Evolutionary conservation across 2,113 vertebrate species (phyloP), one percentile per base, ranked within the genome.

Genomic region (Piliocolobus tephrosceles): DNA sequence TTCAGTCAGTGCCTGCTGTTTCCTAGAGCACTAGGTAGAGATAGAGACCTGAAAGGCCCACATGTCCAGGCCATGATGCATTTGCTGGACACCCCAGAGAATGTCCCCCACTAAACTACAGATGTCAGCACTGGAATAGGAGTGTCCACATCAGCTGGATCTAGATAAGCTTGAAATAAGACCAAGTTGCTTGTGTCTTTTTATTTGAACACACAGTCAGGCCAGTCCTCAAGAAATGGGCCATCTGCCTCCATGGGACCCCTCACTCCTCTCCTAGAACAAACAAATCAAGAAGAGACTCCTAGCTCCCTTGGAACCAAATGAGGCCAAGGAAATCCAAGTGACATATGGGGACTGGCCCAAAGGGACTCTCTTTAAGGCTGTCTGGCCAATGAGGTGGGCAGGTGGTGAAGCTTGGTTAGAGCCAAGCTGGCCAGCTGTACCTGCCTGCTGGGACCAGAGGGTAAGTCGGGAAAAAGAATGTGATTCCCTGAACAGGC

Each of bases 1-100:
- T 12, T n/a, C 2, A 0, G n/a, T 40, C 9, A 10, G 2, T 5
- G 45, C 16, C 38, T 2, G 10, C 83, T 75, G 0, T 43, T 18
- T 55, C 78, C 55, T 70, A 11, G 11, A 79, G 25, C 43, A 90
- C 50, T 32, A 58, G 14, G 18, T 35, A 43, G 27, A 81, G 50
- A 81, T 2, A 30, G 35, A 40, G 12, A 75, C 66, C 30, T 20
- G 30, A 61, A 40, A 18, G 64, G 72, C 11, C 38, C 32, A 11
- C 6, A 0, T 4, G 3, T 79, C 32, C 32, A 58, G 40, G 73
- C 75, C 35, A 58, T 25, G 32, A 27, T 61, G 23, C 72, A 72
- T 52, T 9, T 5, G 47, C 76, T 50, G 20, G 17, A 22, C 52
- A 3, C 40, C 40, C 30, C 25, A 9, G 25, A 80, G 82, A 47